Conservation (phyloP, 2,888 invertebrate species). For the Eupeodes luniger region DNA sequence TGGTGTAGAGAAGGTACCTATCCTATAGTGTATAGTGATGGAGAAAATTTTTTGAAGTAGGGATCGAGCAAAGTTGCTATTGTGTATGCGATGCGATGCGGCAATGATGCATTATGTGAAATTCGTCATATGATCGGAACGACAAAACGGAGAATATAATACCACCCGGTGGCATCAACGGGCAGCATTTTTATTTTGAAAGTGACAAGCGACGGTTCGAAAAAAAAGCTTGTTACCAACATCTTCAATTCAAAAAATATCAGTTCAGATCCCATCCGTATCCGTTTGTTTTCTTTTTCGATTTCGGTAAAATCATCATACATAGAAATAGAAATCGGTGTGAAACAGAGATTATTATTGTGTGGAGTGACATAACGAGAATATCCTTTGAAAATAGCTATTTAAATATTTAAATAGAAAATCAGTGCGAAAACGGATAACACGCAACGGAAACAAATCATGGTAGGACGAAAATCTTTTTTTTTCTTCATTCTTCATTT, state of each 20-base stretch:
- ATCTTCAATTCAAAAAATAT: neutral
- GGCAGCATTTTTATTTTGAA: constrained; percentile 83
- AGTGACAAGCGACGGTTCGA: constrained; percentile 83
- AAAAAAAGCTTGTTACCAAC: constrained; percentile 70
- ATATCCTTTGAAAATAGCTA: constrained; percentile 44
- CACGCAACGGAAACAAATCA: constrained; percentile 55
- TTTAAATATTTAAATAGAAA: constrained; percentile 33
- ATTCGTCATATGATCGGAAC: constrained; percentile 69
- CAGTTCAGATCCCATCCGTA: constrained; percentile 4
- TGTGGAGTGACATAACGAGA: constrained; percentile 39
- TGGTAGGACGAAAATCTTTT: constrained; percentile 59
- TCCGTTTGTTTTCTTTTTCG: constrained; percentile 43
- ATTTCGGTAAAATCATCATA: neutral
- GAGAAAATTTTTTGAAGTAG: constrained; percentile 66
- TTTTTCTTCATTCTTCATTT: constrained; percentile 14
- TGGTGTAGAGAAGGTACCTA: neutral
- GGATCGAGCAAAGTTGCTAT: constrained; percentile 59
- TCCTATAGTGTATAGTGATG: constrained; percentile 8
- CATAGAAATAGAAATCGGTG: constrained; percentile 38
- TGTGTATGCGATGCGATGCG: constrained; percentile 66
- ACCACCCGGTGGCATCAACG: constrained; percentile 81
- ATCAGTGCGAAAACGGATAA: constrained; percentile 48
- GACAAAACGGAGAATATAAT: constrained; percentile 79
- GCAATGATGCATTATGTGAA: constrained; percentile 72
- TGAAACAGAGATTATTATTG: constrained; percentile 9